Evolutionary conservation across 2,113 vertebrate species (phyloP).

Genomic region (Pao palembangensis): DNA sequence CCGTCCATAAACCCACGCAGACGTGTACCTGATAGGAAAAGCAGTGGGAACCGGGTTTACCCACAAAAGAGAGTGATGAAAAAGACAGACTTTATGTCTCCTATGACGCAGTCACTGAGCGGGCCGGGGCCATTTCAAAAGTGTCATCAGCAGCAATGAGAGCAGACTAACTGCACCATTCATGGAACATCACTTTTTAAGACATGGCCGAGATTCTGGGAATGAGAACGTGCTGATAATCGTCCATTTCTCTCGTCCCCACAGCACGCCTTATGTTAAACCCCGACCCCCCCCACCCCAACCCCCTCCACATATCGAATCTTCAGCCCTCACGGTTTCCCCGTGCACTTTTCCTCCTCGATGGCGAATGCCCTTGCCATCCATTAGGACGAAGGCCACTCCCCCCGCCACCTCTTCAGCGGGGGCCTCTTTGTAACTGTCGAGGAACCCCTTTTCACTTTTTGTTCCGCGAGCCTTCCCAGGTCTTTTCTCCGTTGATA

Average conservation of each 20-base stretch:
- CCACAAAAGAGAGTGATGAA: conserved; percentile 61
- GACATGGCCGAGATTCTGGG: too few species aligned
- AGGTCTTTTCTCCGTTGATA: conserved; percentile 84
- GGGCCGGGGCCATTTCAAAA: conserved; percentile 34
- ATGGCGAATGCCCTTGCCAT: conserved; percentile 71
- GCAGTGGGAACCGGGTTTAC: conserved; percentile 66
- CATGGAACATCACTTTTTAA: too few species aligned
- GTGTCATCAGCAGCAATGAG: conserved; percentile 20
- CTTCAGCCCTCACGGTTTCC: conserved; percentile 66
- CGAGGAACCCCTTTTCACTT: conserved; percentile 87
- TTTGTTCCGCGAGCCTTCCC: conserved; percentile 88
- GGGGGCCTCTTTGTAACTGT: conserved; percentile 81
- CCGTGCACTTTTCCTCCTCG: conserved; percentile 67
- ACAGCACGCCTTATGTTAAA: conserved; percentile 54
- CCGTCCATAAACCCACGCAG: conserved; percentile 60
- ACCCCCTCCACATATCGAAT: conserved; percentile 73
- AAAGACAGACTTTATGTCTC: conserved; percentile 68
- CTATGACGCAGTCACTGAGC: conserved; percentile 39
- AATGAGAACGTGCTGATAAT: too few species aligned
- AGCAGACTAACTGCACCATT: too few species aligned
- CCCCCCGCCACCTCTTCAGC: conserved; percentile 24
- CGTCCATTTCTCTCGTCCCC: too few species aligned
- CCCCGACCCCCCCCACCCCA: conserved; percentile 63
- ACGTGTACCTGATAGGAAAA: conserved; percentile 67
- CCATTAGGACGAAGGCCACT: conserved; percentile 61